A percentile compares a stretch with the other conserved stretches of the same genome.
Conservation (phyloP, 2,113 vertebrate species). For the human region GRCh38 chr5:75903501-75904000, state of each 20-base stretch:
- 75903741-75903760: background rate
- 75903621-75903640: background rate
- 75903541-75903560: background rate
- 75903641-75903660: background rate
- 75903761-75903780: background rate
- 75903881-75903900: slow-evolving; percentile 19
- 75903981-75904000: background rate
- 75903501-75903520: background rate
- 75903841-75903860: background rate
- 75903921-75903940: background rate
- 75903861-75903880: background rate
- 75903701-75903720: background rate
- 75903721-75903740: background rate
- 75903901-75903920: slow-evolving; percentile 17
- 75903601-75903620: background rate
- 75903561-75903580: background rate
- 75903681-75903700: background rate
- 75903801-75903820: background rate
- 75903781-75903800: background rate
- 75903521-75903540: background rate
- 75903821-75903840: background rate
- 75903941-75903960: background rate
- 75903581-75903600: background rate
- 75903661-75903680: background rate
- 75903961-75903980: background rate